Percentiles rank a stretch among this genome's conserved stretches.
Evolutionary conservation across 2,888 invertebrate genomes (phyloP).

Genomic region (Agonopterix arenella): DNA sequence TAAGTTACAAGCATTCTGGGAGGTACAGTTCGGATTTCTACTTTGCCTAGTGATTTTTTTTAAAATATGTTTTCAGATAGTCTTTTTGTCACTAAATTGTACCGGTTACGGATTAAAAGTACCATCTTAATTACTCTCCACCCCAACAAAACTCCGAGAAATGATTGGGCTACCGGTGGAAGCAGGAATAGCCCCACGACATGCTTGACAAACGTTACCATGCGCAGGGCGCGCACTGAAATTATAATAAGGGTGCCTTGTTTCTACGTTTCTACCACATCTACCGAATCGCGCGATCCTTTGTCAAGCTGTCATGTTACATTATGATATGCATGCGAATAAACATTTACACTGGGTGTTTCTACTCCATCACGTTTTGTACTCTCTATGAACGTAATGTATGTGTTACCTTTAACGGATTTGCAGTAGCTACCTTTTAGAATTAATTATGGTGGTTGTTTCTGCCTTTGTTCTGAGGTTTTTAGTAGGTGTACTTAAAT

Average conservation of each 20-base stretch:
- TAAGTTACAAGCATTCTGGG: too few relatives aligned
- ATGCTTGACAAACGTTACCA: conserved; percentile 1
- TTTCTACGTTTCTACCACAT: conserved; percentile 1
- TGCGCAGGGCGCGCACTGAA: not conserved
- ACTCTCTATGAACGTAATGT: not conserved
- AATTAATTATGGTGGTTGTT: not conserved
- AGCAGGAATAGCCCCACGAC: not conserved
- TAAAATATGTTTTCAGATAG: too few relatives aligned
- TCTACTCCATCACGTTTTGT: not conserved
- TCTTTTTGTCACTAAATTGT: too few relatives aligned
- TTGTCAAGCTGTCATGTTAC: conserved; percentile 1
- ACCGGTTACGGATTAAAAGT: too few relatives aligned
- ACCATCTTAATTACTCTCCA: too few relatives aligned
- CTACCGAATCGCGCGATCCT: not conserved
- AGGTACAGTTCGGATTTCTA: too few relatives aligned
- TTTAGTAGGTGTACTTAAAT: not conserved
- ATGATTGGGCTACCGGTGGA: too few relatives aligned
- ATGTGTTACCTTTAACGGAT: not conserved
- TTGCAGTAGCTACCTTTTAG: not conserved
- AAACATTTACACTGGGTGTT: not conserved
- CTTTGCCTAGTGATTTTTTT: too few relatives aligned
- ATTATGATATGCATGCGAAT: not conserved
- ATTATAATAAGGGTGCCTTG: conserved; percentile 2
- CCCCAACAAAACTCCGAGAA: too few relatives aligned
- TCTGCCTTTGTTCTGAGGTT: not conserved